Evolutionary conservation across 2,888 invertebrate genomes (phyloP).

Genomic region (Acleris laterana): DNA sequence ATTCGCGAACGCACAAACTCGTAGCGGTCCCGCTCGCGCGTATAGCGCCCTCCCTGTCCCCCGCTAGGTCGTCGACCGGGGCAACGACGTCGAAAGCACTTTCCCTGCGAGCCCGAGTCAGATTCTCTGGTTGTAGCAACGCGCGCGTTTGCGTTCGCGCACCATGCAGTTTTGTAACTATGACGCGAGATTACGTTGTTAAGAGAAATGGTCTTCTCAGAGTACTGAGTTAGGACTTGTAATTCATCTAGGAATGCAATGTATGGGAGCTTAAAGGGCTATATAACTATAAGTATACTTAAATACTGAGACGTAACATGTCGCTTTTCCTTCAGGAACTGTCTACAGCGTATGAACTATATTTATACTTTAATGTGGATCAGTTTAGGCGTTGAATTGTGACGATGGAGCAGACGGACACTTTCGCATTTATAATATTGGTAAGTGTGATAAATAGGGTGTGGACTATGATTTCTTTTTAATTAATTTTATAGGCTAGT

Average conservation of each 20-base stretch:
- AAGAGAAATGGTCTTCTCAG: constrained; percentile 61
- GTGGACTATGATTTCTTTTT: no score
- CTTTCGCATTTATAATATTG: not conserved
- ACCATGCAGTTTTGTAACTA: constrained; percentile 53
- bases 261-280: constrained; percentile 41
- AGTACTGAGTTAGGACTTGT: constrained; percentile 59
- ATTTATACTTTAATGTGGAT: not conserved
- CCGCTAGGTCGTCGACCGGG: constrained; percentile 77
- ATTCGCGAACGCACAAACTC: constrained; percentile 61
- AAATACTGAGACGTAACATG: not conserved
- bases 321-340: not conserved
- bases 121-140: constrained; percentile 59
- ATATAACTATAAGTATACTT: not conserved
- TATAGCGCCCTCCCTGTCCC: constrained; percentile 54
- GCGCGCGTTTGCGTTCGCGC: constrained; percentile 64
- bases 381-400: no score
- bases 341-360: not conserved
- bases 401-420: not conserved
- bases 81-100: constrained; percentile 82
- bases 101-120: constrained; percentile 78
- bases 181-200: constrained; percentile 57
- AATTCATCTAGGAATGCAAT: constrained; percentile 73
- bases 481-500: no score
- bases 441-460: no score
- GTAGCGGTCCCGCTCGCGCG: constrained; percentile 58